phyloP scores from a whole-genome alignment of 2,888 invertebrate species.

The Biston betularia region DNA sequence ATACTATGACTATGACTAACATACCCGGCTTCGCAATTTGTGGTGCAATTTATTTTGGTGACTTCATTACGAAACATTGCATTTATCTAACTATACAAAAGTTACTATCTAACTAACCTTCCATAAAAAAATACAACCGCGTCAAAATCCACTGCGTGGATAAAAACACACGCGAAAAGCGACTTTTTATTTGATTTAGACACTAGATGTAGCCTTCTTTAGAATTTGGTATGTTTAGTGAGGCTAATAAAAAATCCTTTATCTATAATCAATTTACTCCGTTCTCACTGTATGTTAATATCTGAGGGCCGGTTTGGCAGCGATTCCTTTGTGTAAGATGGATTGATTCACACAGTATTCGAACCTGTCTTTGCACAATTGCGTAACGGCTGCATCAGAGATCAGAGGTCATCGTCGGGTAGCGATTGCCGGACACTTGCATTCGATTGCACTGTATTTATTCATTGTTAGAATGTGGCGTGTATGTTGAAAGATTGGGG shows the following conservation, averaged over 20 bases:
- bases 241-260: slow-evolving; percentile 15
- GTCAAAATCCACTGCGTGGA: no score
- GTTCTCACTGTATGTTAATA: slow-evolving; percentile 33
- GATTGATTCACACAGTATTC: slow-evolving; percentile 67
- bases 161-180: no score
- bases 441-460: slow-evolving; percentile 49
- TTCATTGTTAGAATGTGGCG: slow-evolving; percentile 48
- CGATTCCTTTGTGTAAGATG: slow-evolving; percentile 59
- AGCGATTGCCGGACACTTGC: slow-evolving; percentile 48
- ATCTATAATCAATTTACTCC: slow-evolving; percentile 48
- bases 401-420: slow-evolving; percentile 68
- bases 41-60: no score
- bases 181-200: no score
- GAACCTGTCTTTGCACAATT: slow-evolving; percentile 72
- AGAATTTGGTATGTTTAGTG: no score
- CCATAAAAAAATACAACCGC: no score
- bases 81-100: no score
- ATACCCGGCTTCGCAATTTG: no score
- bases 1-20: no score
- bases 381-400: slow-evolving; percentile 65
- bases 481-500: slow-evolving; percentile 39
- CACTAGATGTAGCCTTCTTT: no score
- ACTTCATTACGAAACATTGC: no score
- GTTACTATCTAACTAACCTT: no score
- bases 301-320: slow-evolving; percentile 55